Evolutionary conservation across 2,797 vertebrate species (phyloP), one percentile per base, ranked within the genome.

Genomic region (Pipistrellus pipistrellus): DNA sequence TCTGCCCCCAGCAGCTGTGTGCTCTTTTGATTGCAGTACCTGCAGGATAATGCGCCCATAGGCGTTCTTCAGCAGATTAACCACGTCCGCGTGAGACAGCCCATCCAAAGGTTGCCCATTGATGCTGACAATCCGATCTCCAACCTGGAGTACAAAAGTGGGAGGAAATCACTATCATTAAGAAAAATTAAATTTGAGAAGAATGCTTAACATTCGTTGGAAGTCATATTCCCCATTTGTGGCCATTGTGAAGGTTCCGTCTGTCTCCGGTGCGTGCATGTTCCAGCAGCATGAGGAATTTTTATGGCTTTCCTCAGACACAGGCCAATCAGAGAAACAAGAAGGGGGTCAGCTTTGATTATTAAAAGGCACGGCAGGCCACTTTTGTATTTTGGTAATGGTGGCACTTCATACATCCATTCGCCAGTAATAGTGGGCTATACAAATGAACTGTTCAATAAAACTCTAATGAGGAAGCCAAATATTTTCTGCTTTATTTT

Each of bases 81-180:
- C 99, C 1, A 99, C 99, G 3, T 99, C 99, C 1, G 98, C 97
- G 62, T 99, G 99, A 78, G 99, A 98, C 98, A 99, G 97, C 91
- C 98, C 98, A 85, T 99, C 99, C 98, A 99, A 98, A 84, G 98
- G 98, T 97, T 99, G 99, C 95, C 98, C 97, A 93, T 99, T 99
- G 95, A 99, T 99, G 97, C 99, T 99, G 98, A 99, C 98, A 96
- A 99, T 99, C 96, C 99, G 98, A 98, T 99, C 99, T 69, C 99
- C 99, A 93, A 99, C 99, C 99, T 99, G 94, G 94, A 98, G 96
- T 75, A 98, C 96, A 98, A 98, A 96, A 97, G 97, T 14, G 95
- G 96, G 71, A 95, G 97, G 97, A 98, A 98, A 98, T 98, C 97
- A 97, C 97, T 92, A 97, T 97, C 97, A 98, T 98, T 98, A 97